These are phyloP conservation scores for Symphodus melops DNA, from an alignment of 2,113 vertebrate species.

Conservation along the genomic window DNA sequence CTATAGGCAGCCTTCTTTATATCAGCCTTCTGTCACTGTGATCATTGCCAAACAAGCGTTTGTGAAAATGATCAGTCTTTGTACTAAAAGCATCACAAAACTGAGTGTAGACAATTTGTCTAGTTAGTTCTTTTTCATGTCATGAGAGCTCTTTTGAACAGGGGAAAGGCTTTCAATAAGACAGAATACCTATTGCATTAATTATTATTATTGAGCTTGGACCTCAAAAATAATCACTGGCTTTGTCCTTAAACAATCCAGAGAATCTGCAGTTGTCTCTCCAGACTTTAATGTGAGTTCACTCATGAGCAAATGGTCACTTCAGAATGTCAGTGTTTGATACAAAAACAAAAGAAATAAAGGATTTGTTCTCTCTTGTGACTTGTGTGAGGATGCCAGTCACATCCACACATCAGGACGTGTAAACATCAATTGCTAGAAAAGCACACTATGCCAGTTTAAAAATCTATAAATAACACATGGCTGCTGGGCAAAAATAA, in stretches of 20 bases:
- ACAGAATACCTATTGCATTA: background rate
- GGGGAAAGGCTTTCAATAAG: background rate
- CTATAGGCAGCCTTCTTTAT: background rate
- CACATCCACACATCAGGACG: slow-evolving; percentile 20
- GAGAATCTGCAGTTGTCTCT: background rate
- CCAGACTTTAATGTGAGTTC: background rate
- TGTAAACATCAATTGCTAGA: slow-evolving; percentile 29
- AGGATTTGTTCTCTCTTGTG: background rate
- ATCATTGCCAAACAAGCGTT: background rate
- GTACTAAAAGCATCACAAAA: background rate
- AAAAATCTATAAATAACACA: slow-evolving; percentile 34
- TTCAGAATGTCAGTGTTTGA: background rate
- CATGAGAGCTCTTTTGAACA: background rate
- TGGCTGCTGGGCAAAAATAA: slow-evolving; percentile 7
- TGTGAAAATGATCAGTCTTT: background rate
- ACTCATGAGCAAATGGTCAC: background rate
- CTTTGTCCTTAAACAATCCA: background rate
- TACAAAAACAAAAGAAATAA: background rate
- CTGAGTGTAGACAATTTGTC: no score
- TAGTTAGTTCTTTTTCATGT: background rate
- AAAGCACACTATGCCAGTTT: slow-evolving; percentile 5
- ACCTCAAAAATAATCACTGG: background rate
- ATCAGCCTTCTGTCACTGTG: background rate
- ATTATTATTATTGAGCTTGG: background rate
- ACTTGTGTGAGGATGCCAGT: slow-evolving; percentile 6